Base-by-base conservation (phyloP, 2,888 invertebrate species). In the Ferrisia virgata region DNA sequence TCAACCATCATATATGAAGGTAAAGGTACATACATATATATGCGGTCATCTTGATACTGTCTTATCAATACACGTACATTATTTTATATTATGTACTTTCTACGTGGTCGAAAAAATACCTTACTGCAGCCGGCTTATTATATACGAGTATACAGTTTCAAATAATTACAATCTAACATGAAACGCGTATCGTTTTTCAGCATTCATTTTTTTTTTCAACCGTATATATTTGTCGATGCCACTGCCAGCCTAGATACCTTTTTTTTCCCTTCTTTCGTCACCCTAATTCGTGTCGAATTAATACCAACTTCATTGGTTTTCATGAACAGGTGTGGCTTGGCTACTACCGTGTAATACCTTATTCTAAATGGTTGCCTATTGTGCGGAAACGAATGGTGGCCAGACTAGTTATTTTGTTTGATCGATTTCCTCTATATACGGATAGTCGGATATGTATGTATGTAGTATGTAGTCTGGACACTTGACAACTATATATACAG, bases 251-350 rank as follows among this genome's bases (percentile, higher is more conserved):
- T 76, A 36, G 53, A 69, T 69, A 69, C 69, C n/a, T 76, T 76
- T 76, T 64, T 76, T 76, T 64, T 64, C 28, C 64, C 64, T 64
- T 28, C 28, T 64, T 64, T 76, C 72, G 36, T 36, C 36, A 76
- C 72, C 36, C 72, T 76, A 76, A 76, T 76, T 33, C 72, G 69
- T 69, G 28, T 31, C 69, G 36, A 72, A 72, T 72, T 76, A 76
- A 76, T 76, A 76, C 36, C 72, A 36, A 76, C 72, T 76, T 76
- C 72, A 76, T 76, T 76, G 72, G 72, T 76, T 76, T 76, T 76
- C 72, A 76, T 15, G 72, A 76, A 76, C 72, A 76, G 64, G 64
- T 64, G 64, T 64, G 64, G 64, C 64, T 28, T 53, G 28, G 64
- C 64, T 64, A 64, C 64, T 58, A 43, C 43, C 43, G 43, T 43